Conservation (phyloP, 2,888 invertebrate species). For the Ctenicera cuprea region DNA sequence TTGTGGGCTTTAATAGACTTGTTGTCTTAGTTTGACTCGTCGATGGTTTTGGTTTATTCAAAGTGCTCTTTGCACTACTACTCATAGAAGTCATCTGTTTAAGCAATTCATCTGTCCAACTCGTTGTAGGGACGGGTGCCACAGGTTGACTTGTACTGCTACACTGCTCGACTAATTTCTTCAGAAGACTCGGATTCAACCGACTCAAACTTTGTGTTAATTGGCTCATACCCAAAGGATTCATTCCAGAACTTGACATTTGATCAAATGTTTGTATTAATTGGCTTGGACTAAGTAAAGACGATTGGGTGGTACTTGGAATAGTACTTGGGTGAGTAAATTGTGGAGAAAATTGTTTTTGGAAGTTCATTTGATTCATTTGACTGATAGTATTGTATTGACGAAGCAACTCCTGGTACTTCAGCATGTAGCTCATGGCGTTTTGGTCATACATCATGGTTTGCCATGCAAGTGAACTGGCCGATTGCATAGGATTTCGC, state of each 20-base stretch:
- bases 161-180: slow-evolving; percentile 53
- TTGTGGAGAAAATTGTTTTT: slow-evolving; percentile 31
- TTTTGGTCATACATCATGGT: slow-evolving; percentile 64
- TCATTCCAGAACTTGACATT: slow-evolving; percentile 51
- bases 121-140: neutral
- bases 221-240: slow-evolving; percentile 56
- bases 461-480: slow-evolving; percentile 62
- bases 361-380: slow-evolving; percentile 50
- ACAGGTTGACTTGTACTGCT: neutral
- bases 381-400: slow-evolving; percentile 67
- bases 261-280: slow-evolving; percentile 59
- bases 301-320: slow-evolving; percentile 17
- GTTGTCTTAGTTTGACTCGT: slow-evolving; percentile 3
- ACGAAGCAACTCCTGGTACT: slow-evolving; percentile 70
- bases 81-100: slow-evolving; percentile 5
- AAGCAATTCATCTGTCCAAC: slow-evolving; percentile 1
- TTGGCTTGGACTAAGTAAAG: slow-evolving; percentile 54
- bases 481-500: slow-evolving; percentile 59
- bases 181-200: slow-evolving; percentile 57
- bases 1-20: neutral
- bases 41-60: neutral
- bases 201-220: slow-evolving; percentile 55
- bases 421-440: slow-evolving; percentile 68
- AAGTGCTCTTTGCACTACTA: neutral
- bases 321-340: slow-evolving; percentile 9